Percentiles rank a stretch among this genome's conserved stretches.
phyloP scores from a whole-genome alignment of 2,113 vertebrate genomes.

The Mustela nigripes region DNA sequence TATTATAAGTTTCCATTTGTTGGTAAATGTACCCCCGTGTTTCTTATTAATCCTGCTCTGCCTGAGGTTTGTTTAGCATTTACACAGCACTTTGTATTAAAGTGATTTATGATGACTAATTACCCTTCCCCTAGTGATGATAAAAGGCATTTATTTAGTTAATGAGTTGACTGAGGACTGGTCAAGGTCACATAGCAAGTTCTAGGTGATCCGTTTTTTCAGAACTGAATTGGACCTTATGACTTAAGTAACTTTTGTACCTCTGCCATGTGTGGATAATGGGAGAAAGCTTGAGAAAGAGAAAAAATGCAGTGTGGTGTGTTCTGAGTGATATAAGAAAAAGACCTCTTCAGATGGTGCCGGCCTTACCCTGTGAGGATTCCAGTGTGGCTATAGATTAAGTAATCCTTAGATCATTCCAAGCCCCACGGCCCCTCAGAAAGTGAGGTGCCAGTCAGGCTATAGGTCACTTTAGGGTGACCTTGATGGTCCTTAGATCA shows the following conservation, averaged over 20 bases:
- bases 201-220: constrained; percentile 43
- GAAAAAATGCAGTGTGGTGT: not conserved
- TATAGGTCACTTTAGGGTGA: constrained; percentile 57
- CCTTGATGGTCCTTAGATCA: constrained; percentile 55
- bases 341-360: constrained; percentile 3
- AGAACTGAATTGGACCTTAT: constrained; percentile 23
- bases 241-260: constrained; percentile 59
- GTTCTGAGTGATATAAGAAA: constrained; percentile 42
- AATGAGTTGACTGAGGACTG: constrained; percentile 71
- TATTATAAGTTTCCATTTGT: constrained; percentile 70
- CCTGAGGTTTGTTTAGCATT: constrained; percentile 64
- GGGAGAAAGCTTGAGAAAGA: constrained; percentile 46
- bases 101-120: constrained; percentile 72
- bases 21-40: constrained; percentile 35
- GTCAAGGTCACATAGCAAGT: constrained; percentile 76
- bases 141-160: constrained; percentile 72
- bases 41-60: constrained; percentile 60
- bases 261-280: constrained; percentile 38
- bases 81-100: constrained; percentile 53
- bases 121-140: constrained; percentile 54
- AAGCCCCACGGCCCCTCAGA: not conserved
- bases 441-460: constrained; percentile 32
- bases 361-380: constrained; percentile 4
- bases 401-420: constrained; percentile 44
- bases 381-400: not conserved